Conservation (phyloP, 2,888 invertebrate species). For the Corythucha ciliata region DNA sequence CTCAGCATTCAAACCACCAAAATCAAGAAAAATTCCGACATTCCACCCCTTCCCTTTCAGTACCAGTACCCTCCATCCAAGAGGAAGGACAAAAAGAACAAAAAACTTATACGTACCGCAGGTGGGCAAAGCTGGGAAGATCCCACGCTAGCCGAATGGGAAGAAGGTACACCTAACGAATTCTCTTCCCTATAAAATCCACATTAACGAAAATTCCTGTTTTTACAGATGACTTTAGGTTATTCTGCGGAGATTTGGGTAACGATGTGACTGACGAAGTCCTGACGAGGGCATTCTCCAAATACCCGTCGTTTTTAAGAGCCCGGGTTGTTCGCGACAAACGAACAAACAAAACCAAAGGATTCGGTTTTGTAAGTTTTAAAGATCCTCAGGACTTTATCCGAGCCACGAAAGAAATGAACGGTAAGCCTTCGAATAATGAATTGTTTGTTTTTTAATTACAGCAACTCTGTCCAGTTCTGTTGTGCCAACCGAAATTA, state of each 20-base stretch:
- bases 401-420: constrained; percentile 98
- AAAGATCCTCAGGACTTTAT: constrained; percentile 96
- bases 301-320: constrained; percentile 83
- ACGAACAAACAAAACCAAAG: constrained; percentile 94
- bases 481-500: too few relatives aligned
- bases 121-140: constrained; percentile 98
- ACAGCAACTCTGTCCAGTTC: too few relatives aligned
- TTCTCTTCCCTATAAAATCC: not conserved
- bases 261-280: constrained; percentile 98
- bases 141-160: constrained; percentile 85
- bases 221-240: constrained; percentile 78
- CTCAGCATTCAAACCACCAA: too few relatives aligned
- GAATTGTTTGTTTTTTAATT: too few relatives aligned
- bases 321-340: constrained; percentile 95
- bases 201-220: not conserved
- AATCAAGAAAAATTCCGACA: not conserved
- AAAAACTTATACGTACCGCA: constrained; percentile 77
- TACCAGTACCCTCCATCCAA: not conserved
- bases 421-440: constrained; percentile 65
- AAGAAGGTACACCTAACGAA: constrained; percentile 52
- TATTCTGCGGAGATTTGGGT: constrained; percentile 98
- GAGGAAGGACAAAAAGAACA: constrained; percentile 50
- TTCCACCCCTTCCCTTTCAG: not conserved
- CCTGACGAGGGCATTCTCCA: constrained; percentile 88
- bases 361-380: constrained; percentile 98